Base-by-base conservation (phyloP, 2,888 invertebrate species). In the Emmelina monodactyla region DNA sequence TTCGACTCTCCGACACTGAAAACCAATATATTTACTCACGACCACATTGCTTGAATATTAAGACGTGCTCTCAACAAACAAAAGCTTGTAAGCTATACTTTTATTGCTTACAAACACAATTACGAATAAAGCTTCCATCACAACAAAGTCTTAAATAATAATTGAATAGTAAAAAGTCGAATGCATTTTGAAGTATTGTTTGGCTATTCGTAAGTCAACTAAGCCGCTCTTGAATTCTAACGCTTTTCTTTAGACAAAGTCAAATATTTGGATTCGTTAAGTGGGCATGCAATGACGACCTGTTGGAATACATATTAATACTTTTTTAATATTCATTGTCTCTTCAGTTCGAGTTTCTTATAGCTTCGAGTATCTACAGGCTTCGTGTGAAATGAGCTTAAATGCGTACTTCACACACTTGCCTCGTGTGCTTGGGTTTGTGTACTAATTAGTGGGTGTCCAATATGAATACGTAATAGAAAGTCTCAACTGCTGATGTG, bases 181-280 rank as follows among this genome's bases (percentile, higher is more conserved):
- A 69, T 79, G 76, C 72, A 75, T 69, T 73, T 72, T 66, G 70
- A 79, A 76, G 69, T 61, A 3, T 25, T n/a, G n/a, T n/a, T n/a
- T n/a, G n/a, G n/a, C n/a, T n/a, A 70, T 68, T 62, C 71, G 60
- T 73, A 64, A 64, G 78, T 75, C 71, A 75, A 76, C 76, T 65
- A 58, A 64, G 59, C 63, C 60, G 53, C 78, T 78, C 79, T 79
- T 78, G 75, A 79, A 76, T 78, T 75, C 76, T 78, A 78, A 79
- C 79, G 78, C 79, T 79, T 79, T 79, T 69, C 71, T 79, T 72
- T 68, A 72, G 64, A 70, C 73, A 71, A 67, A 55, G 71, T 62
- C 62, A 72, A 79, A 79, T 79, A 79, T 79, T 79, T 78, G 66
- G 68, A 75, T 75, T 69, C 66, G 62, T 73, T 78, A 79, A 79